Evolutionary conservation across 1,140 invertebrate genomes (phyloP).

Genomic region (Acromyrmex heyeri): DNA sequence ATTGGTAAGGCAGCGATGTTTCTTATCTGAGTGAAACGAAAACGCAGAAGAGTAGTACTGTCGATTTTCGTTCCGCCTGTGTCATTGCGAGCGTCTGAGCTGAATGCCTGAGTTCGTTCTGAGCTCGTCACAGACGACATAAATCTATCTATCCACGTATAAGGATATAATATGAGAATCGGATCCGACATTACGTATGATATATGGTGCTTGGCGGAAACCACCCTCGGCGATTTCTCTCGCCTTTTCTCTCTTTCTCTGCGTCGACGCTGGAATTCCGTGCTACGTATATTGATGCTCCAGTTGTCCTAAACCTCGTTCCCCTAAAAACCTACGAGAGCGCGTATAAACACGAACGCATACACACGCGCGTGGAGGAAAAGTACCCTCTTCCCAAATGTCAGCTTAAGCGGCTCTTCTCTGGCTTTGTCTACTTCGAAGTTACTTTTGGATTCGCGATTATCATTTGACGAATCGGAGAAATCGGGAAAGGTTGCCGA

Average conservation of each 20-base stretch:
- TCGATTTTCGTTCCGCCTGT: conserved; percentile 52
- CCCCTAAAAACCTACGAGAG: conserved; percentile 38
- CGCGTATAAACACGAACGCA: conserved; percentile 56
- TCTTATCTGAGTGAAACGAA: background rate
- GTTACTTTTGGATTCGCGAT: conserved; percentile 6
- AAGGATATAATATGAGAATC: conserved; percentile 84
- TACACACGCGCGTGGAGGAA: conserved; percentile 27
- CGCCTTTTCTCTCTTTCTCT: conserved; percentile 56
- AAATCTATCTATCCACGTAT: conserved; percentile 77
- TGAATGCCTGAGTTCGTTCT: conserved; percentile 62
- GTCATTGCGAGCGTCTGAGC: conserved; percentile 25
- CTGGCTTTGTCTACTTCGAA: conserved; percentile 39
- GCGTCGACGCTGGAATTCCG: conserved; percentile 78
- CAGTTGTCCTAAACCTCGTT: conserved; percentile 65
- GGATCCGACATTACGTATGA: conserved; percentile 85
- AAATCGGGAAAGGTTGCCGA: conserved; percentile 46
- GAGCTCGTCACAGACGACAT: conserved; percentile 66
- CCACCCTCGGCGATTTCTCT: conserved; percentile 78
- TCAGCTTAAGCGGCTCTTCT: conserved; percentile 51
- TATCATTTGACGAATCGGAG: conserved; percentile 61
- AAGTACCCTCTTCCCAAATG: conserved; percentile 27
- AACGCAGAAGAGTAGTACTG: conserved; percentile 17
- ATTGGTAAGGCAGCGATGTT: background rate
- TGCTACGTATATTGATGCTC: conserved; percentile 86
- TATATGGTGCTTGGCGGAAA: conserved; percentile 84